Evolutionary conservation across 2,797 vertebrate species (phyloP).

Genomic region (Hippopotamyrus pictus): DNA sequence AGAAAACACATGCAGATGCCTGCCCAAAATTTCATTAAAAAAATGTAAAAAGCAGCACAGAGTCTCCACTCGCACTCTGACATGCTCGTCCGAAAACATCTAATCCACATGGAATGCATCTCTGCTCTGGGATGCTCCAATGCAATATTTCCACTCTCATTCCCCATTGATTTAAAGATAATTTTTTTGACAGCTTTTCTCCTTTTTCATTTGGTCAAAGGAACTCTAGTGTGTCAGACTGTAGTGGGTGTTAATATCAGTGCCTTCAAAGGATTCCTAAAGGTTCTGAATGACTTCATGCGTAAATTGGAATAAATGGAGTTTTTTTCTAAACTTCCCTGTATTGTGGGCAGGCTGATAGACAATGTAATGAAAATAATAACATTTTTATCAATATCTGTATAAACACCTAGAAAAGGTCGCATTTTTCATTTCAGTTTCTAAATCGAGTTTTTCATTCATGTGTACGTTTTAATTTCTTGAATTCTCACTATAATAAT

Average conservation of each 20-base stretch:
- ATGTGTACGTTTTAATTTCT: background rate
- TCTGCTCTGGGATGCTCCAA: background rate
- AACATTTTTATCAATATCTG: background rate
- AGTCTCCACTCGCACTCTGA: background rate
- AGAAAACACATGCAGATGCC: conserved; percentile 22
- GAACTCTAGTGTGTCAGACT: background rate
- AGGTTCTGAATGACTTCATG: background rate
- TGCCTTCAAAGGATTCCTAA: background rate
- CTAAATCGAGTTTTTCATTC: background rate
- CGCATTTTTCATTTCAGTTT: background rate
- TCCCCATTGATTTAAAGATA: conserved; percentile 5
- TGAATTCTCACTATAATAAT: background rate
- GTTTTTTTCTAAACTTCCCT: background rate
- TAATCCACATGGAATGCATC: background rate
- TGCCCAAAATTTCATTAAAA: conserved; percentile 3
- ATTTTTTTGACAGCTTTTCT: conserved; percentile 5
- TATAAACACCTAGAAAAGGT: background rate
- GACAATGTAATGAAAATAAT: background rate
- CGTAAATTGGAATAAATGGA: background rate
- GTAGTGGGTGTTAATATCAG: background rate
- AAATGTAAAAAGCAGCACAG: background rate
- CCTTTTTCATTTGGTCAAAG: conserved; percentile 6
- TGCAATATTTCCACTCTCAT: conserved; percentile 1
- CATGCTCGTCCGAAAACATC: background rate
- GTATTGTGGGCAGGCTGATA: background rate